A percentile compares a stretch with the other conserved stretches of the same genome.
phyloP scores from a whole-genome alignment of 2,888 invertebrate genomes.

The Yponomeuta evonymella region DNA sequence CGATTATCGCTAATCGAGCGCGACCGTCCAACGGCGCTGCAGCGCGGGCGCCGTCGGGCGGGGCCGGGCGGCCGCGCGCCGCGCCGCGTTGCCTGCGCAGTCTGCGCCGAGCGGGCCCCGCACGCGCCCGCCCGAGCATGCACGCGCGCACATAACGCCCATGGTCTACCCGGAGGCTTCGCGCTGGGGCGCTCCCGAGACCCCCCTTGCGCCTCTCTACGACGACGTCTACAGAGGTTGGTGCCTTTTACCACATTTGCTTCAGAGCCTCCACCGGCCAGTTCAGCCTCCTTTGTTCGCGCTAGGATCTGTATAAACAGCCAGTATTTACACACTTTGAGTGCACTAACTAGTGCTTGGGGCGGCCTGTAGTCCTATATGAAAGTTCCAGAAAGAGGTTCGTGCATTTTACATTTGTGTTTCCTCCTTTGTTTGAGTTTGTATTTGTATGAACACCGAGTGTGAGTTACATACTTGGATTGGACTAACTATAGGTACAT shows the following conservation, averaged over 20 bases:
- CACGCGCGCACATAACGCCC: constrained; percentile 46
- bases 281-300: neutral
- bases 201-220: constrained; percentile 79
- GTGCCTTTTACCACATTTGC: constrained; percentile 25
- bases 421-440: neutral
- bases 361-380: neutral
- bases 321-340: neutral
- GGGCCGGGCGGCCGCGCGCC: constrained; percentile 1
- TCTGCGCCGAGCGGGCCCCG: constrained; percentile 42
- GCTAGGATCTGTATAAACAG: neutral
- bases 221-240: constrained; percentile 80
- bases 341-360: neutral
- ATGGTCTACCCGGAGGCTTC: constrained; percentile 80
- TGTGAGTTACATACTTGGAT: neutral
- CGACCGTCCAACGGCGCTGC: neutral
- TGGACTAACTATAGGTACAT: neutral
- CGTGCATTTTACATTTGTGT: neutral
- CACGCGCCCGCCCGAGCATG: constrained; percentile 64
- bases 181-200: constrained; percentile 78
- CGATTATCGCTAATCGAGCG: neutral
- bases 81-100: constrained; percentile 2
- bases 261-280: neutral
- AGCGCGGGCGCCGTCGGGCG: constrained; percentile 8
- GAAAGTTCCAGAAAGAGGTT: neutral
- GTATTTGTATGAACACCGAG: neutral